Evolutionary conservation across 2,113 vertebrate species (phyloP).

Genomic region (Pseudolaguvia tuberculata): DNA sequence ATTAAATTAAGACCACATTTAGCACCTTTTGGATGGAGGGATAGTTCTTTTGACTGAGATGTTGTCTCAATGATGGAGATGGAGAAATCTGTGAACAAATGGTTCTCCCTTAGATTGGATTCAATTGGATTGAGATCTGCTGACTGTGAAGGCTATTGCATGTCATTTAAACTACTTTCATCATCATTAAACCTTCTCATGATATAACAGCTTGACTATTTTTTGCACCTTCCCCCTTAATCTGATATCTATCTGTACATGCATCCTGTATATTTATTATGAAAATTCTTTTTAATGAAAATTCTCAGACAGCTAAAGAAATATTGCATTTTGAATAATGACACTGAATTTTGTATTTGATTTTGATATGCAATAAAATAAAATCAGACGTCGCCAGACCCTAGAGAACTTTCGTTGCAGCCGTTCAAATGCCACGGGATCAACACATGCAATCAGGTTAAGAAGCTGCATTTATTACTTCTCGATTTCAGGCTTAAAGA

Average conservation of each 20-base stretch:
- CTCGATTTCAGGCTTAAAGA: conserved; percentile 22
- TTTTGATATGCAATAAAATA: conserved; percentile 11
- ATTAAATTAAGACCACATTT: background rate
- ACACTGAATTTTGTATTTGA: background rate
- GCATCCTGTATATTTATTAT: background rate
- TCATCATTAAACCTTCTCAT: background rate
- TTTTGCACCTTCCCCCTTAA: background rate
- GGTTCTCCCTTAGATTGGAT: background rate
- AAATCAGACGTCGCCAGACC: conserved; percentile 10
- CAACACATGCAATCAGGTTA: conserved; percentile 31
- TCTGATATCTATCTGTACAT: background rate
- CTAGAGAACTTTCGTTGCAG: background rate
- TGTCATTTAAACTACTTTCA: background rate
- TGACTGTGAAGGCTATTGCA: background rate
- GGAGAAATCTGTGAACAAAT: background rate
- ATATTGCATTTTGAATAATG: conserved; percentile 9
- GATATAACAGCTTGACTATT: background rate
- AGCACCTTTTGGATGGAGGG: background rate
- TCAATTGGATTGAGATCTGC: background rate
- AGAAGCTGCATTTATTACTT: conserved; percentile 36
- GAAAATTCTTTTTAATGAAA: background rate
- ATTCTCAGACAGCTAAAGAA: background rate
- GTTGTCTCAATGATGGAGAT: background rate
- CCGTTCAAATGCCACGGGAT: conserved; percentile 26
- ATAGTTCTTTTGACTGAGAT: background rate